A percentile compares a stretch with the other conserved stretches of the same genome.
These are phyloP conservation scores for Yoshiicerus persimilis DNA, from an alignment of 1,140 invertebrate genomes.

Conservation along the genomic window DNA sequence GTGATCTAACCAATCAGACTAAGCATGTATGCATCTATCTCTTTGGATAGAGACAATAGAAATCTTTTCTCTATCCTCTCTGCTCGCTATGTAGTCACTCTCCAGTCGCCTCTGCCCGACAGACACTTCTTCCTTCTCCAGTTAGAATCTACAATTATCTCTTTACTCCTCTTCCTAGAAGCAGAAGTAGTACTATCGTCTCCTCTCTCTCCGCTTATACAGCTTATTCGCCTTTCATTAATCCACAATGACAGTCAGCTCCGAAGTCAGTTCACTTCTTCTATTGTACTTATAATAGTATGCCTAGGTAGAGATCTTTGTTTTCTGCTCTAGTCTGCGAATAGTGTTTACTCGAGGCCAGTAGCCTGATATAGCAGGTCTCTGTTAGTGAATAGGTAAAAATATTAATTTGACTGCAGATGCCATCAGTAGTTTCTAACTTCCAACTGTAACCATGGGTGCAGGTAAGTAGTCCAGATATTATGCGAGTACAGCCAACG, in stretches of 20 bases:
- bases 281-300: background rate
- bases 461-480: background rate
- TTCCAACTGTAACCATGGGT: background rate
- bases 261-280: background rate
- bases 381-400: no score
- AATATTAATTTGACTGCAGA: background rate
- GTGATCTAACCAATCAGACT: slow-evolving; percentile 14
- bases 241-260: background rate
- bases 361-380: no score
- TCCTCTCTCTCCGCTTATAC: background rate
- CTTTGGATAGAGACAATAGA: background rate
- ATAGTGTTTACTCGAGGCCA: no score
- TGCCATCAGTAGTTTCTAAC: background rate
- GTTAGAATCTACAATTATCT: background rate
- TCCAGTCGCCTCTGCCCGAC: background rate
- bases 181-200: background rate
- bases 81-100: background rate
- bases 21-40: background rate
- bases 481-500: background rate
- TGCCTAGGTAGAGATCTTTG: background rate
- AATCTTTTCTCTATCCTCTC: no score
- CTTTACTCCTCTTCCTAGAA: background rate
- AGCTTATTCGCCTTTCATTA: background rate
- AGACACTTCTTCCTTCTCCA: background rate
- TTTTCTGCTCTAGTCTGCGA: no score